These are phyloP conservation scores for Synanthedon andrenaeformis DNA, from an alignment of 2,888 invertebrate genomes.

Conservation along the genomic window DNA sequence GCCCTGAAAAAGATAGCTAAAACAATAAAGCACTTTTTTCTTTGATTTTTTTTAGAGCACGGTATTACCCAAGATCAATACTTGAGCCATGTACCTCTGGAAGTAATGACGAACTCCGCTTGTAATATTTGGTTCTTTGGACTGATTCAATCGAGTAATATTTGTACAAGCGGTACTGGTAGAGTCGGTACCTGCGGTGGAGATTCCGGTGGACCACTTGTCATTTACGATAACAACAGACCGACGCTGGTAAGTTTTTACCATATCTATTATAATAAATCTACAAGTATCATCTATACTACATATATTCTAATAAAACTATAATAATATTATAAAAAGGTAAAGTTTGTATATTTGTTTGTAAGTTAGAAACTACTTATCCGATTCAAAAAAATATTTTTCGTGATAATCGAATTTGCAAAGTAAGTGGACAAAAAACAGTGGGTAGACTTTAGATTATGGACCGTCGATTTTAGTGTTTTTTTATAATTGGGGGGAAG, in stretches of 20 bases:
- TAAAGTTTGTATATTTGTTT: too few relatives aligned
- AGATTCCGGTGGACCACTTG: conserved; percentile 47
- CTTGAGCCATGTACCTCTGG: conserved; percentile 29
- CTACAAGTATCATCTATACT: neutral
- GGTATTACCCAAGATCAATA: conserved; percentile 19
- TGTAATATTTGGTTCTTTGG: conserved; percentile 20
- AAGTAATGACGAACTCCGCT: conserved; percentile 26
- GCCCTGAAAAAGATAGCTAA: too few relatives aligned
- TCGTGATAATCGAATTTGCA: too few relatives aligned
- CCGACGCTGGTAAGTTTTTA: conserved; percentile 23
- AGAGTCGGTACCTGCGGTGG: conserved; percentile 34
- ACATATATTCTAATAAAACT: neutral
- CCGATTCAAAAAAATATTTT: too few relatives aligned
- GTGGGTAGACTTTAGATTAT: too few relatives aligned
- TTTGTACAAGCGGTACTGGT: conserved; percentile 36
- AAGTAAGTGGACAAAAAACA: too few relatives aligned
- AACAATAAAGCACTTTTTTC: too few relatives aligned
- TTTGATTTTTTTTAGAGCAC: conserved; percentile 14
- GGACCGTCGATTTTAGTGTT: too few relatives aligned
- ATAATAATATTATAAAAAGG: too few relatives aligned
- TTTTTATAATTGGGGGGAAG: too few relatives aligned
- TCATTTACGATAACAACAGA: conserved; percentile 12
- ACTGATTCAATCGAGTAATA: conserved; percentile 21
- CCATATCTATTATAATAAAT: neutral
- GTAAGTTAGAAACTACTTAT: too few relatives aligned